A percentile compares a stretch with the other conserved stretches of the same genome.
Conservation (phyloP, 2,888 invertebrate species). For the Cactoblastis cactorum region DNA sequence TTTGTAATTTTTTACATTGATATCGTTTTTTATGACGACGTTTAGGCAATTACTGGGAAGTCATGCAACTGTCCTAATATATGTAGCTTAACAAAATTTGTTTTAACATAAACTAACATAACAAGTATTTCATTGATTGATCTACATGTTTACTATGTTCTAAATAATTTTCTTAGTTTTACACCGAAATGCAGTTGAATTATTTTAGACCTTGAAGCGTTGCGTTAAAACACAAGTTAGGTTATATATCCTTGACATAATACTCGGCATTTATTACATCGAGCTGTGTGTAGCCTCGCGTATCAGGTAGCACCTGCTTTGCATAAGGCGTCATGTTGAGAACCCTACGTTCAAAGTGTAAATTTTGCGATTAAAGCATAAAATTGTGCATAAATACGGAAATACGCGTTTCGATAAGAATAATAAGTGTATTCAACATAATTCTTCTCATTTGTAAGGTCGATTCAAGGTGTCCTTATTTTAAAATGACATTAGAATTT, state of each 20-base stretch:
- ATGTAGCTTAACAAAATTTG: slow-evolving; percentile 40
- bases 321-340: slow-evolving; percentile 76
- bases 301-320: slow-evolving; percentile 79
- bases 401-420: slow-evolving; percentile 56
- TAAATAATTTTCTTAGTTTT: slow-evolving; percentile 28
- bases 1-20: slow-evolving; percentile 52
- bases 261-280: slow-evolving; percentile 39
- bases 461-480: slow-evolving; percentile 55
- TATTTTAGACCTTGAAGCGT: slow-evolving; percentile 26
- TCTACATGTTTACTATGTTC: slow-evolving; percentile 35
- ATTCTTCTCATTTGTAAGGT: slow-evolving; percentile 44
- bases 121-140: slow-evolving; percentile 37
- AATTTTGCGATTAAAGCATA: slow-evolving; percentile 73
- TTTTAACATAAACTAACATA: slow-evolving; percentile 38
- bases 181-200: slow-evolving; percentile 21
- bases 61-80: slow-evolving; percentile 38
- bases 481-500: slow-evolving; percentile 23
- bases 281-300: slow-evolving; percentile 47
- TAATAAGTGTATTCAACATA: slow-evolving; percentile 48
- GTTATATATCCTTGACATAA: slow-evolving; percentile 32
- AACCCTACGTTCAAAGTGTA: slow-evolving; percentile 70
- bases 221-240: slow-evolving; percentile 22
- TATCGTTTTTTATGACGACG: slow-evolving; percentile 67
- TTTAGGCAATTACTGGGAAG: slow-evolving; percentile 47
- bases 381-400: slow-evolving; percentile 63